A percentile compares a stretch with the other conserved stretches of the same genome.
These are phyloP conservation scores for Phymastichus coffea DNA, from an alignment of 1,140 invertebrate species.

Conservation along the genomic window DNA sequence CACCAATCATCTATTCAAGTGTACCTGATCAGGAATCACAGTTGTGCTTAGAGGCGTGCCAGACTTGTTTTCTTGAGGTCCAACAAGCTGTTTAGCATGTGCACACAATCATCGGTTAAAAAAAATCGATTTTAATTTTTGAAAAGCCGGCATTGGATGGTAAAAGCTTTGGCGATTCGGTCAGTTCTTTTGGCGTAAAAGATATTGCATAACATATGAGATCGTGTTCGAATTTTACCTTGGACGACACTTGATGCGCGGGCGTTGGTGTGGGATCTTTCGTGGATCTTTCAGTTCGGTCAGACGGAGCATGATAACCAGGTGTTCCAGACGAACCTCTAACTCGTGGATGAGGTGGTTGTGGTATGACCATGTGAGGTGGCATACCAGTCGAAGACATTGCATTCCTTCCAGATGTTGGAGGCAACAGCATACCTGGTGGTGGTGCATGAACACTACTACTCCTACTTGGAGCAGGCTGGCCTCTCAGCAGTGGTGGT, in stretches of 20 bases:
- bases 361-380: slow-evolving; percentile 63
- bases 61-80: slow-evolving; percentile 54
- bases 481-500: slow-evolving; percentile 48
- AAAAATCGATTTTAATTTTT: background rate
- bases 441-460: slow-evolving; percentile 60
- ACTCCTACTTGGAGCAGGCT: slow-evolving; percentile 50
- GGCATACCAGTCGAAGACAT: slow-evolving; percentile 58
- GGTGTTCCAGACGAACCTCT: slow-evolving; percentile 43
- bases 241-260: slow-evolving; percentile 49
- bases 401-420: slow-evolving; percentile 53
- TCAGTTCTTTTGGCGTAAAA: too few relatives aligned
- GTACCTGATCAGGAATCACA: slow-evolving; percentile 57
- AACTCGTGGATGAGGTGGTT: slow-evolving; percentile 58
- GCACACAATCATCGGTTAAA: slow-evolving; percentile 37
- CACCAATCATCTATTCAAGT: slow-evolving; percentile 20
- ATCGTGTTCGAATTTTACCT: slow-evolving; percentile 16
- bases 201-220: background rate
- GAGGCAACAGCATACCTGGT: slow-evolving; percentile 58
- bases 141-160: too few relatives aligned
- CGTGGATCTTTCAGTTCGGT: slow-evolving; percentile 53
- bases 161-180: too few relatives aligned
- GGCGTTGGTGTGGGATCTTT: slow-evolving; percentile 54
- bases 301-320: slow-evolving; percentile 52
- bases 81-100: slow-evolving; percentile 54
- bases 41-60: slow-evolving; percentile 53